Evolutionary conservation across 2,888 invertebrate species (phyloP).

Genomic region (Diarsia rubi): DNA sequence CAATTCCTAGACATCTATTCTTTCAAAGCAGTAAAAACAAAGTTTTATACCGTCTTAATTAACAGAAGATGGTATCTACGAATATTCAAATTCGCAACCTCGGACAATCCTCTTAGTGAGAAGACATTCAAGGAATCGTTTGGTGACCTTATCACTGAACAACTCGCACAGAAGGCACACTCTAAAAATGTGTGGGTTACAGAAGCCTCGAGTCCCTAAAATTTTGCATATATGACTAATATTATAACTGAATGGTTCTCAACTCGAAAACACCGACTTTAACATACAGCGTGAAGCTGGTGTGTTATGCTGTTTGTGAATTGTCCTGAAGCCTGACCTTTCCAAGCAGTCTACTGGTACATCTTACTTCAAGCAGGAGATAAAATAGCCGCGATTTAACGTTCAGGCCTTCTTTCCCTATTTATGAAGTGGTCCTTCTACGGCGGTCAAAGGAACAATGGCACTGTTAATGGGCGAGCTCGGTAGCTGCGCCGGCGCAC

Average conservation of each 20-base stretch:
- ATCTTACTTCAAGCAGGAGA: background rate
- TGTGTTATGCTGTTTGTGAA: background rate
- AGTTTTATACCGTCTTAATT: constrained; percentile 33
- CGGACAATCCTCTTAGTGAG: constrained; percentile 6
- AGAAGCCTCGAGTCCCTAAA: background rate
- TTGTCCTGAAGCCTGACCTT: background rate
- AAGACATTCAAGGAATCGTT: constrained; percentile 30
- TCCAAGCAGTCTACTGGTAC: background rate
- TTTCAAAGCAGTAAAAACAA: constrained; percentile 11
- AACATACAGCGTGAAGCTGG: no score
- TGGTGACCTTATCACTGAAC: background rate
- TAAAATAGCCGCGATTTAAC: background rate
- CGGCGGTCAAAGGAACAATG: constrained; percentile 58
- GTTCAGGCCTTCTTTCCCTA: constrained; percentile 35
- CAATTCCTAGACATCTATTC: background rate
- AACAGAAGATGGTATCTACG: constrained; percentile 42
- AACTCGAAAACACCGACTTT: background rate
- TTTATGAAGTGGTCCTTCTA: background rate
- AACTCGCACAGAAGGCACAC: constrained; percentile 24
- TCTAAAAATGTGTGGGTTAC: background rate
- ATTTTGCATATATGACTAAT: background rate
- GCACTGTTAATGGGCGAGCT: constrained; percentile 57
- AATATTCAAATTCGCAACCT: constrained; percentile 50
- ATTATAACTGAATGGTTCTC: background rate
- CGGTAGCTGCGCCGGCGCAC: constrained; percentile 63